phyloP scores from a whole-genome alignment of 2,113 vertebrate species.

The Sakesphorus luctuosus region DNA sequence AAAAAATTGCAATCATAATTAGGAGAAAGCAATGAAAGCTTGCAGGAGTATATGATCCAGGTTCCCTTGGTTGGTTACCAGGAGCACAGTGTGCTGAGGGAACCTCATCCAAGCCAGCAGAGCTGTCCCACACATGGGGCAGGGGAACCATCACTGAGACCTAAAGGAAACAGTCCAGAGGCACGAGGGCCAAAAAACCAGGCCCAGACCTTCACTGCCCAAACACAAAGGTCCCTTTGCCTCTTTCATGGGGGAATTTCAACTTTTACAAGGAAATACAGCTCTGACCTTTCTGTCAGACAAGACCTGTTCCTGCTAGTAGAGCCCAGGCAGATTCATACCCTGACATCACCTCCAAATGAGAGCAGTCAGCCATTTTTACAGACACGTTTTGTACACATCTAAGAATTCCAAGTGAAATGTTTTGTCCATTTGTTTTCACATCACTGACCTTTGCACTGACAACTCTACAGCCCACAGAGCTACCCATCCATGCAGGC shows the following conservation, averaged over 20 bases:
- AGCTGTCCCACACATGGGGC: fast-evolving
- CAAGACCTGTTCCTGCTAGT: not conserved
- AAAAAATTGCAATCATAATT: not conserved
- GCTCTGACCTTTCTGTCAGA: not conserved
- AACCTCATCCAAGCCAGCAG: not conserved
- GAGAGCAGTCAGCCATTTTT: not conserved
- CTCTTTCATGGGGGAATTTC: not conserved
- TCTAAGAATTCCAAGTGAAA: not conserved
- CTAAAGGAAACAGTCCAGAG: not conserved
- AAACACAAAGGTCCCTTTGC: not conserved
- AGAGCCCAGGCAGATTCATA: not conserved
- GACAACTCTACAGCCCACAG: not conserved
- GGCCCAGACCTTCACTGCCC: not conserved
- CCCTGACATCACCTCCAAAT: not conserved
- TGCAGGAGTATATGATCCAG: not conserved
- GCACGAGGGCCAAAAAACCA: not conserved
- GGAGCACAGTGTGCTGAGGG: not conserved
- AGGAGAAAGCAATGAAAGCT: not conserved
- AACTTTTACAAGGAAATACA: not conserved
- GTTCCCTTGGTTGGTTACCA: not conserved
- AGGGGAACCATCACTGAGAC: not conserved
- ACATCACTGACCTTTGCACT: not conserved
- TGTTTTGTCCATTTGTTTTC: not conserved
- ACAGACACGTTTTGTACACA: fast-evolving
- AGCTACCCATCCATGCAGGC: not conserved